Evolutionary conservation across 2,113 vertebrate species (phyloP).

Genomic region (Gila orcuttii): DNA sequence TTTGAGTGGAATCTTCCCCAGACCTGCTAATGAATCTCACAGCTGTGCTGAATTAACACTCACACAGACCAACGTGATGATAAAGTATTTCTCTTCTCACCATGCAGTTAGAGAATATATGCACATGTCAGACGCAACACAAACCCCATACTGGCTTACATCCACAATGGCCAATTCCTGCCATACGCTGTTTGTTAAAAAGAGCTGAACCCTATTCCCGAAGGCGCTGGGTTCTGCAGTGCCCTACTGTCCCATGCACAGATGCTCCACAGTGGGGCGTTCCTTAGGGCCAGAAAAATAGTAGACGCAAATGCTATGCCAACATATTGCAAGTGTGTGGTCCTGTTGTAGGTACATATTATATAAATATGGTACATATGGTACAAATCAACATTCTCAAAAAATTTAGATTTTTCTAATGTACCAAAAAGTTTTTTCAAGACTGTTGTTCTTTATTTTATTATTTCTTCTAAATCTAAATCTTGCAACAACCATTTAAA

Average conservation of each 20-base stretch:
- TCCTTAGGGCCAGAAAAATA: not conserved
- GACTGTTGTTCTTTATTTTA: not conserved
- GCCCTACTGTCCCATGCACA: conserved; percentile 37
- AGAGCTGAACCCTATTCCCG: conserved; percentile 36
- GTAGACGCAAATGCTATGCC: not conserved
- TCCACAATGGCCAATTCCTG: conserved; percentile 16
- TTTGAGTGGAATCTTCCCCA: conserved; percentile 50
- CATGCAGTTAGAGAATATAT: conserved; percentile 33
- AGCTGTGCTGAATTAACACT: conserved; percentile 52
- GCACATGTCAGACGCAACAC: conserved; percentile 37
- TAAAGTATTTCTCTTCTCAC: conserved; percentile 26
- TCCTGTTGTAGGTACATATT: not conserved
- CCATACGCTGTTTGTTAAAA: conserved; percentile 48
- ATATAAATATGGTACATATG: not conserved
- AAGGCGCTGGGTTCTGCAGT: not conserved
- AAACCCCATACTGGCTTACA: conserved; percentile 39
- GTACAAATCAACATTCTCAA: not conserved
- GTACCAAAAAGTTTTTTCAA: not conserved
- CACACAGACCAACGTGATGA: conserved; percentile 35
- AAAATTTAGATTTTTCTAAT: not conserved
- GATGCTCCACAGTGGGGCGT: conserved; percentile 36
- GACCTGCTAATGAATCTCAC: conserved; percentile 50
- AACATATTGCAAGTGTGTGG: not conserved
- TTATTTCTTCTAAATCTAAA: not conserved
- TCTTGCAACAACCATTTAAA: not conserved